Evolutionary conservation across 2,888 invertebrate genomes (phyloP).

Genomic region (Tenthredo livida): DNA sequence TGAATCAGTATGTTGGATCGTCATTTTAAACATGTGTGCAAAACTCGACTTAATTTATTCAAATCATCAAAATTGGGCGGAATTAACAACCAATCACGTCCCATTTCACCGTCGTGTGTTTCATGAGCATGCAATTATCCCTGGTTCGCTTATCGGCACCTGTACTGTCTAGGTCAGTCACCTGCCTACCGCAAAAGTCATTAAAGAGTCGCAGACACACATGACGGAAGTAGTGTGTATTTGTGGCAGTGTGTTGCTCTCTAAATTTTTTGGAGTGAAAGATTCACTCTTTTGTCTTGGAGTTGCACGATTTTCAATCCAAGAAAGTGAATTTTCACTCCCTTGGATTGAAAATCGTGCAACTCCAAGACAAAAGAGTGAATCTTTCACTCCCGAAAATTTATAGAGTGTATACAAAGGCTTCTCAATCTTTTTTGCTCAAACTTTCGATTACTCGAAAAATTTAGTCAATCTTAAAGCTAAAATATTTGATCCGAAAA

Average conservation of each 20-base stretch:
- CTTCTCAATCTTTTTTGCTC: not conserved
- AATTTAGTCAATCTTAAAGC: not conserved
- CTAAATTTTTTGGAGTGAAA: too few species aligned
- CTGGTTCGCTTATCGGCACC: not conserved
- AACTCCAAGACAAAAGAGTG: too few species aligned
- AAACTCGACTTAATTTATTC: not conserved
- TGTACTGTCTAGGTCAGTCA: constrained; percentile 66
- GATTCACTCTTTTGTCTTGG: too few species aligned
- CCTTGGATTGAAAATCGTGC: too few species aligned
- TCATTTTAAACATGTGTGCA: not conserved
- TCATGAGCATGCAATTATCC: not conserved
- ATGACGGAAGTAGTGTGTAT: constrained; percentile 54
- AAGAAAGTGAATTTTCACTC: too few species aligned
- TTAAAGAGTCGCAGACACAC: constrained; percentile 61
- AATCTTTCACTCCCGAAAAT: too few species aligned
- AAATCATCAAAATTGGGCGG: not conserved
- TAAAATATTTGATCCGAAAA: not conserved
- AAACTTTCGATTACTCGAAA: not conserved
- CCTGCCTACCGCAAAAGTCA: constrained; percentile 68
- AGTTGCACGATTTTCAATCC: too few species aligned
- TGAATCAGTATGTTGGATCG: too few species aligned
- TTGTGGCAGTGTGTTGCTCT: constrained; percentile 56
- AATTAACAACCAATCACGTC: not conserved
- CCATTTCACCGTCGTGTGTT: not conserved
- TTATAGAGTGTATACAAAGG: too few species aligned